Base-by-base conservation (phyloP, 2,113 vertebrate genomes). In the Antennarius striatus region DNA sequence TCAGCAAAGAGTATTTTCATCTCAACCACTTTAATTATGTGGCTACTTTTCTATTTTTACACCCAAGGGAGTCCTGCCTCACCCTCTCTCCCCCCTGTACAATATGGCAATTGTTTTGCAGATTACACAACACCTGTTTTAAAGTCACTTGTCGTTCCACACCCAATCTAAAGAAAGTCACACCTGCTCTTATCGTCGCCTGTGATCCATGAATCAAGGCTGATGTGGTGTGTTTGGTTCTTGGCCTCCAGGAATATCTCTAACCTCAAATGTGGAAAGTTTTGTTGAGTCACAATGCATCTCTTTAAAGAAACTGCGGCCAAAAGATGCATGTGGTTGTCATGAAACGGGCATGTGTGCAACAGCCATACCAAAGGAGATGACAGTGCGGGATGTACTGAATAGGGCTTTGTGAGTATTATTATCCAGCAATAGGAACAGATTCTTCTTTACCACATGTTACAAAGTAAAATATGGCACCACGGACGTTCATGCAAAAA, bases 21-120 rank as follows among this genome's bases (percentile, higher is more conserved):
- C 73, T 54, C 17, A 81, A 71, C 55, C 66, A 45, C 66, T 80
- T 77, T 80, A 81, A 86, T 86, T 79, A 82, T 79, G 77, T 43
- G 70, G 59, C 46, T 73, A 22, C 67, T 63, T 77, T 80, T 89
- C 87, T 87, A 88, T 90, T 89, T 87, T 71, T 61, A 66, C 43
- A 66, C 30, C 47, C 4, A 4, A 49, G 65, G 61, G 64, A 66
- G 42, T 66, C 64, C 55, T 45, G 36, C 56, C 61, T 54, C 50
- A 12, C 16, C 56, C 43, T 5, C 28, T 61, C 11, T n/a, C 15
- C 55, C 29, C 48, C 17, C 46, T 16, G 10, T 8, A 28, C 50
- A 29, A 17, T 57, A 75, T 53, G 79, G 56, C 87, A 88, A 83
- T 86, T 89, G 83, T 70, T 76, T 63, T 29, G 4, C 9, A 68